Conservation (phyloP, 2,797 vertebrate genomes). For the Huso huso region DNA sequence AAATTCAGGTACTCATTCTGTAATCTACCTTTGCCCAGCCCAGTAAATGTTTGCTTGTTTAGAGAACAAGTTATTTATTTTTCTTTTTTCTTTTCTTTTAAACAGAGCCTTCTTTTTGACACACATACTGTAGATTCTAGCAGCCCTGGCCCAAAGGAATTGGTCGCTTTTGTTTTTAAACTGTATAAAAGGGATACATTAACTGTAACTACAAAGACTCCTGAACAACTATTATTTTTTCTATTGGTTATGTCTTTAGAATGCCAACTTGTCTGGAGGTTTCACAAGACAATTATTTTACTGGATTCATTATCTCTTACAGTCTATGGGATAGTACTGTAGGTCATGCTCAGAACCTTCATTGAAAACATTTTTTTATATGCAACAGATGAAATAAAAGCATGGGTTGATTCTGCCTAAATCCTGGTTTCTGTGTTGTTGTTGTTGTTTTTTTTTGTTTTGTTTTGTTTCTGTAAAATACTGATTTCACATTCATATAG, state of each 20-base stretch:
- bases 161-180: conserved; percentile 74
- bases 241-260: conserved; percentile 80
- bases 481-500: background rate
- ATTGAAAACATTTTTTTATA: conserved; percentile 96
- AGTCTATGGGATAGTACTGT: conserved; percentile 99
- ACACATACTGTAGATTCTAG: conserved; percentile 99
- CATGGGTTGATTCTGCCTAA: conserved; percentile 97
- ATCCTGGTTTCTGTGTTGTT: conserved; percentile 41
- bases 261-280: conserved; percentile 89
- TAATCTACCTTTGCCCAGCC: conserved; percentile 47
- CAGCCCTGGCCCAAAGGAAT: conserved; percentile 97
- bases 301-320: conserved; percentile 94
- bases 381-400: conserved; percentile 98
- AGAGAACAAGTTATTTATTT: conserved; percentile 16
- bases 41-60: conserved; percentile 32
- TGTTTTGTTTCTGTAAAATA: background rate
- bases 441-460: conserved; percentile 8
- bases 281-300: conserved; percentile 90
- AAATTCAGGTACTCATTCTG: conserved; percentile 26
- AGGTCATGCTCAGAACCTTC: conserved; percentile 83
- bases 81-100: conserved; percentile 24
- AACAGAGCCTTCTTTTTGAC: conserved; percentile 79
- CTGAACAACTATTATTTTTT: conserved; percentile 75
- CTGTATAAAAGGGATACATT: conserved; percentile 78
- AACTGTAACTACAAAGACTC: conserved; percentile 75